Conservation (phyloP, 2,888 invertebrate genomes). For the Latrodectus elegans region DNA sequence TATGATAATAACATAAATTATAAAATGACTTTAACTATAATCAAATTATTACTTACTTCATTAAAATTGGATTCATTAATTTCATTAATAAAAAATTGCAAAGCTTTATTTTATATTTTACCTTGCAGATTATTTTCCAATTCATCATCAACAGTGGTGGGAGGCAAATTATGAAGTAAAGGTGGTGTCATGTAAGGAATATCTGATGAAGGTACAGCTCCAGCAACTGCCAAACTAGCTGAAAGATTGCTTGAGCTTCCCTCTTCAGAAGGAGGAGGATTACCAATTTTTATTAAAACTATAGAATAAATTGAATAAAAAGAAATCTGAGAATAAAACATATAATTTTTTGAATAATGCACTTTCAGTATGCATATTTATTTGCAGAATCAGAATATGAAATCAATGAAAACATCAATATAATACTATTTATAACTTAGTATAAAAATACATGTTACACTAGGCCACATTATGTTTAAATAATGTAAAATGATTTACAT, state of each 20-base stretch:
- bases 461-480: too few species aligned
- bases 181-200: conserved; percentile 70
- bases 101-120: neutral
- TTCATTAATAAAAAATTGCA: neutral
- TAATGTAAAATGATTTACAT: too few species aligned
- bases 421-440: too few species aligned
- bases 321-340: too few species aligned
- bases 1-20: too few species aligned
- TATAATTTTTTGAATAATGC: too few species aligned
- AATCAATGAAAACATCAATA: too few species aligned
- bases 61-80: too few species aligned
- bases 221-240: conserved; percentile 68
- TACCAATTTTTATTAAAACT: conserved; percentile 52
- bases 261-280: conserved; percentile 24
- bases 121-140: conserved; percentile 24
- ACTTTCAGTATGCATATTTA: too few species aligned
- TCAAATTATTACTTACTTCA: neutral
- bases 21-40: too few species aligned
- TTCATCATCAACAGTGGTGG: conserved; percentile 19
- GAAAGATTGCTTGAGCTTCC: conserved; percentile 38
- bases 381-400: too few species aligned
- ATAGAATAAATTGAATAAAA: neutral
- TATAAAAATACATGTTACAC: too few species aligned
- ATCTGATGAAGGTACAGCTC: conserved; percentile 68
- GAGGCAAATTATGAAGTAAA: conserved; percentile 44